phyloP scores from a whole-genome alignment of 1,140 invertebrate species.

The Platyscapa corneri region DNA sequence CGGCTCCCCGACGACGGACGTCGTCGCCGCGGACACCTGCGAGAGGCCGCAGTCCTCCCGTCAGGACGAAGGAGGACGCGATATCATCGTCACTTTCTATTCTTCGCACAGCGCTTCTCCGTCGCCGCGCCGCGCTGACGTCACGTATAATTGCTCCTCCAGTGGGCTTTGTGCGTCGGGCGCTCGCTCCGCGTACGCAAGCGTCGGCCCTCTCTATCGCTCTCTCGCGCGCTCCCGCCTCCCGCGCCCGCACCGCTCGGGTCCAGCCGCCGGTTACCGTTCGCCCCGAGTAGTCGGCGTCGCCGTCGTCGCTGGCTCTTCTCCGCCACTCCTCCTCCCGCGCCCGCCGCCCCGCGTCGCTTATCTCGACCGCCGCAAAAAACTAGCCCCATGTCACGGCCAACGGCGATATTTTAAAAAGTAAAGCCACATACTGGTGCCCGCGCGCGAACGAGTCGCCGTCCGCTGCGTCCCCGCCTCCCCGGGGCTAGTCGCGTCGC shows the following conservation, averaged over 20 bases:
- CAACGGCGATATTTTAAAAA: constrained; percentile 74
- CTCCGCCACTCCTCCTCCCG: neutral
- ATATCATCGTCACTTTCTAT: constrained; percentile 31
- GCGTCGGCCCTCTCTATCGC: neutral
- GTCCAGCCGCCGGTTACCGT: neutral
- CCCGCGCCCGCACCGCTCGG: neutral
- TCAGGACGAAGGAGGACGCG: constrained; percentile 13
- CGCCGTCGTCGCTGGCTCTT: neutral
- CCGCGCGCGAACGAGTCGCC: constrained; percentile 42
- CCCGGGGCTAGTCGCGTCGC: no score
- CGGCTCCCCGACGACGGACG: neutral
- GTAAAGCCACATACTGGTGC: constrained; percentile 61
- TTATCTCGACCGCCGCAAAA: constrained; percentile 70
- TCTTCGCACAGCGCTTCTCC: neutral
- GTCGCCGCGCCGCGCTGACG: constrained; percentile 64
- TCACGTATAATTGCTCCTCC: constrained; percentile 72
- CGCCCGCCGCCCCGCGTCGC: constrained; percentile 52
- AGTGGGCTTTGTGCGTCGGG: neutral
- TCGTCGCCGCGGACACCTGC: neutral
- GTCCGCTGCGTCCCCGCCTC: neutral
- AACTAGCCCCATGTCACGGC: constrained; percentile 74
- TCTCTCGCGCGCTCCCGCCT: neutral
- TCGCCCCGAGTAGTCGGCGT: neutral
- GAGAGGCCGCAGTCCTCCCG: no score
- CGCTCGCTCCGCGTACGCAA: neutral